Evolutionary conservation across 2,797 vertebrate species (phyloP), one percentile per base, ranked within the genome.

Genomic region (Hyperoplus lanceolatus): DNA sequence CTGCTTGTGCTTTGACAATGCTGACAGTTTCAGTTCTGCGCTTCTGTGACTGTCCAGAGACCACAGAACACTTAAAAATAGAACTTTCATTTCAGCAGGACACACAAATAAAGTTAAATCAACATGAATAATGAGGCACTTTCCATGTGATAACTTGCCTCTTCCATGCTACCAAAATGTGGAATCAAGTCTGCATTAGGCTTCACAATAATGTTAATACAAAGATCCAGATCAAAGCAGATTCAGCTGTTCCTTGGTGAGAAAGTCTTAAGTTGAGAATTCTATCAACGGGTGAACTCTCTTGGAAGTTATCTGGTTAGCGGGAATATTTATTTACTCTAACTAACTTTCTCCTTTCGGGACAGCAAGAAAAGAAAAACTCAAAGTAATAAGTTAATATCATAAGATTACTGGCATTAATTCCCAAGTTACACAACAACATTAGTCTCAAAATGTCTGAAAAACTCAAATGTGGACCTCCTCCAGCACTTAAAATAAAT

Each of bases 1-100:
- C 0, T 36, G 5, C 56, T 51, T 2, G 13, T 43, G 7, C 16
- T 45, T 41, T 61, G 59, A 56, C 41, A 1, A 63, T 0, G 7
- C 16, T 16, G 43, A 48, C 69, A 67, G 70, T 82, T 84, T 87
- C 77, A 73, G 36, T 87, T 84, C 82, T 80, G 54, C 56, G 51
- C 53, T 51, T 46, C 1, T 45, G 8, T 15, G n/a, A 54, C 41
- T 41, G 66, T 64, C 48, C 49, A 38, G 16, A 55, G 9, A 43
- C 13, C 21, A 29, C 13, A 7, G 29, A 3, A 6, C 15, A 10
- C 11, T 39, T 49, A 21, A 66, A 75, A 76, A 64, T 45, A 69
- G 43, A 56, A 4, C 9, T n/a, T 10, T 38, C 8, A 29, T 14
- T 11, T 3, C 41, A 29, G 43, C 5, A 0, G 10, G 4, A 48